Base-by-base conservation (phyloP, 1,140 invertebrate genomes). In the Drosophila azteca region DNA sequence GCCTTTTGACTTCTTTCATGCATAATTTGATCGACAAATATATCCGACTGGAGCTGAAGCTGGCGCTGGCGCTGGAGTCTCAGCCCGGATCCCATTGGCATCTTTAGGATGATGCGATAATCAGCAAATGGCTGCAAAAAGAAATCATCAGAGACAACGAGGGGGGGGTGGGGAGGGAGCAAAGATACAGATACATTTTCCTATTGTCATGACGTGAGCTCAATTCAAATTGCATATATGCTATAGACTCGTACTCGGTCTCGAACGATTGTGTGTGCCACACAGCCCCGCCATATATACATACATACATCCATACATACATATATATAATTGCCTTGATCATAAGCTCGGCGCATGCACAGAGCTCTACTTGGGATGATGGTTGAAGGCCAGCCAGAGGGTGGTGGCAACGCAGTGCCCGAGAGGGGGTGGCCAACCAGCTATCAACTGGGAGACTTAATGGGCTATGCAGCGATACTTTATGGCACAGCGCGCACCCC, bases 291-390 rank as follows among this genome's bases (percentile, higher is more conserved):
- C 17, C 17, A 20, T 20, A 20, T 20, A 20, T 1, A 20, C 1
- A 20, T 20, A 20, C 17, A 20, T 20, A 20, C 17, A 20, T 20
- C 0, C 17, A 20, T 20, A 20, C 17, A 20, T 20, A 9, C 8
- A 31, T 54, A n/a, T 53, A 81, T 79, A 88, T 88, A 88, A 87
- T 87, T 87, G 83, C 51, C 79, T 65, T 77, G 82, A 87, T 87
- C 82, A 87, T 87, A 87, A 88, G 79, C 60, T 71, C 46, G 62
- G 48, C 74, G 79, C 82, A 82, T 85, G 83, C 66, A 78, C 81
- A 45, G 43, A 45, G 43, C 44, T 57, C 39, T 20, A 39, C 15
- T 53, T 41, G 39, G 49, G 45, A 57, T 68, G 45, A 63, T 39
- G 49, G 20, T 64, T 63, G 55, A 17, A 46, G 31, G 31, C 57